Conservation (phyloP, 2,888 invertebrate genomes). For the Agapostemon virescens region DNA sequence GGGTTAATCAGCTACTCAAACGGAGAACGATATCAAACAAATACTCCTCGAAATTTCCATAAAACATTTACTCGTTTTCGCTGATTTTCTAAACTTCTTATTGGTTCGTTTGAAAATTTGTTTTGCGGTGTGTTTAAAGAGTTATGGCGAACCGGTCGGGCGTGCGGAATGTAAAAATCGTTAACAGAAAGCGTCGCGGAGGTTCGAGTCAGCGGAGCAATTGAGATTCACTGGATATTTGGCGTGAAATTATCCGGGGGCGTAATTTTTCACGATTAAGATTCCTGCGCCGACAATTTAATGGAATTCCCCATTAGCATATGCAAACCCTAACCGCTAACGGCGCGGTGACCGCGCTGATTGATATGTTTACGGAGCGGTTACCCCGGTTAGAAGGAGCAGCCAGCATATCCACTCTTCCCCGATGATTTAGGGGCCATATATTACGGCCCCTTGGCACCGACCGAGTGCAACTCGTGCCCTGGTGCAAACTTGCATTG, state of each 20-base stretch:
- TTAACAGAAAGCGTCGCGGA: neutral
- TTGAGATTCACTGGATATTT: neutral
- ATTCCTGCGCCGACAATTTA: neutral
- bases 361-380: conserved; percentile 80
- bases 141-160: neutral
- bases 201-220: neutral
- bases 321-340: conserved; percentile 27
- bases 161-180: neutral
- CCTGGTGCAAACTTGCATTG: conserved; percentile 71
- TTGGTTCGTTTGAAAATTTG: no score
- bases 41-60: no score
- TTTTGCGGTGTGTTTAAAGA: no score
- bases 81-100: no score
- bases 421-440: conserved; percentile 80
- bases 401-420: conserved; percentile 75
- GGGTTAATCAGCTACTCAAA: no score
- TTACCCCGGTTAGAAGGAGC: conserved; percentile 74
- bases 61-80: no score
- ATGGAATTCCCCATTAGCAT: conserved; percentile 26
- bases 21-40: no score
- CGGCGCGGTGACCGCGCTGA: conserved; percentile 66
- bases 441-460: conserved; percentile 79
- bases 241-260: conserved; percentile 11
- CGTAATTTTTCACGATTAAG: conserved; percentile 18
- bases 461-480: conserved; percentile 69